These are phyloP conservation scores for Cheilosia impressa DNA, from an alignment of 2,888 invertebrate species.

Conservation along the genomic window DNA sequence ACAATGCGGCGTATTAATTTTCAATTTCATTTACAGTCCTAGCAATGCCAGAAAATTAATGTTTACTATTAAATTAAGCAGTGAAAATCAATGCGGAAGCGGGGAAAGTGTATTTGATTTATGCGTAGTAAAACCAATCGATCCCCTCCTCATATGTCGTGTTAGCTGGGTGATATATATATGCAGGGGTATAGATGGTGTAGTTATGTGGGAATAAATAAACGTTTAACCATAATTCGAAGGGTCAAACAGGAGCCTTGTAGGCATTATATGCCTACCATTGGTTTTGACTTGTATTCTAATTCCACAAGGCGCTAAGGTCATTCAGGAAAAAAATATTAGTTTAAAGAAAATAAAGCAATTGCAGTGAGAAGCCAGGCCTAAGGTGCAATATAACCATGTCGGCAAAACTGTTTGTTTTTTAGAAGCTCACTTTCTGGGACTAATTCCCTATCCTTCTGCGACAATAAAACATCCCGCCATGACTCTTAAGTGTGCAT, in stretches of 20 bases:
- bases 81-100: conserved; percentile 56
- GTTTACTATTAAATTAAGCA: conserved; percentile 72
- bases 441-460: too few species aligned
- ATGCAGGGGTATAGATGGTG: neutral
- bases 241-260: too few species aligned
- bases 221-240: neutral
- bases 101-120: conserved; percentile 59
- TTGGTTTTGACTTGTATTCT: too few species aligned
- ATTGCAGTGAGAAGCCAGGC: too few species aligned
- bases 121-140: conserved; percentile 22
- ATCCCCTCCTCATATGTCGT: neutral
- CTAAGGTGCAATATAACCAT: too few species aligned
- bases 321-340: too few species aligned
- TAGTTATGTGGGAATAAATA: conserved; percentile 2
- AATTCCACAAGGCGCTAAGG: too few species aligned
- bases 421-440: too few species aligned
- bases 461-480: conserved; percentile 16
- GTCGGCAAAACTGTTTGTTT: too few species aligned
- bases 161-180: neutral
- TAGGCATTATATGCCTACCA: too few species aligned
- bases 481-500: neutral
- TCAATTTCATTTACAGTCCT: conserved; percentile 67
- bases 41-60: conserved; percentile 58
- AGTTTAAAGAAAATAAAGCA: too few species aligned
- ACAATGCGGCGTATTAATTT: conserved; percentile 61